Conservation (phyloP, 2,888 invertebrate species). For the Acronicta aceris region DNA sequence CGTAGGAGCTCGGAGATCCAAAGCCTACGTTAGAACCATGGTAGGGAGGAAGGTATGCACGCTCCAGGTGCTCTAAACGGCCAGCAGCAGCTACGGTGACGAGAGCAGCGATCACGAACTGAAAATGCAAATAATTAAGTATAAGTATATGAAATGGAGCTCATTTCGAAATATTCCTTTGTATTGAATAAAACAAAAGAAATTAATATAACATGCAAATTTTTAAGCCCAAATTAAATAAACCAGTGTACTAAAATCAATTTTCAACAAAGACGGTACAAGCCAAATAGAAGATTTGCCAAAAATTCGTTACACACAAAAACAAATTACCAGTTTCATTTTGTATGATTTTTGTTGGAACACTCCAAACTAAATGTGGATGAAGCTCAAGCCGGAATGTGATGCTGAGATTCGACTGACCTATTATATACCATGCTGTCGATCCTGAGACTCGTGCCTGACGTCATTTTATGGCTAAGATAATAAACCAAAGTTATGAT, state of each 20-base stretch:
- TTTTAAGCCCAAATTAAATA: too few species aligned
- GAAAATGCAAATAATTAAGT: slow-evolving; percentile 17
- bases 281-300: too few species aligned
- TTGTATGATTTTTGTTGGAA: slow-evolving; percentile 57
- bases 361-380: slow-evolving; percentile 52
- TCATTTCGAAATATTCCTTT: background rate
- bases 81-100: slow-evolving; percentile 77
- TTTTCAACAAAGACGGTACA: background rate
- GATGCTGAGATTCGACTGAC: slow-evolving; percentile 68
- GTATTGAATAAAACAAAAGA: background rate
- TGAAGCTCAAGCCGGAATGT: slow-evolving; percentile 68
- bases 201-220: background rate
- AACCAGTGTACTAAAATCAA: too few species aligned
- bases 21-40: slow-evolving; percentile 36
- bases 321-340: slow-evolving; percentile 84
- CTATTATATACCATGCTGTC: slow-evolving; percentile 82
- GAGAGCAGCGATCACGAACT: slow-evolving; percentile 79
- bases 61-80: slow-evolving; percentile 81
- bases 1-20: slow-evolving; percentile 22
- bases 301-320: slow-evolving; percentile 21
- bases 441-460: slow-evolving; percentile 79
- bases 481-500: slow-evolving; percentile 70
- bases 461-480: slow-evolving; percentile 74
- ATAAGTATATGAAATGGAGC: background rate
- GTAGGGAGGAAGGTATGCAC: slow-evolving; percentile 79